Evolutionary conservation across 2,888 invertebrate genomes (phyloP), one percentile per base, ranked within the genome.

Genomic region (Sisyra nigra): DNA sequence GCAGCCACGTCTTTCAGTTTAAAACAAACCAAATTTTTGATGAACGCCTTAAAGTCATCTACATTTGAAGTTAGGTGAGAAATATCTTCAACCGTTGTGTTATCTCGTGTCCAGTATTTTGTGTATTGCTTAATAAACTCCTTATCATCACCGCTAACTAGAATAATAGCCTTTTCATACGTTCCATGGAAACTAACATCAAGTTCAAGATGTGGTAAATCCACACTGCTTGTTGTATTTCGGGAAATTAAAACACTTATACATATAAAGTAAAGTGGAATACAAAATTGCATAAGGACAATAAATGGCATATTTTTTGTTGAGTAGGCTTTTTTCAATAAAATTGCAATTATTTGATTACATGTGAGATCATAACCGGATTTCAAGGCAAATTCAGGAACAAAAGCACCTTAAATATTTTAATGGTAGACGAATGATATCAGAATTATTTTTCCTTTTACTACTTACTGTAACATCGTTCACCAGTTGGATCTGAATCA

Each of bases 251-350:
- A 55, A 14, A 84, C 68, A 0, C 79, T 71, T 32, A 79, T 57
- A 10, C 68, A 63, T 50, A 72, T 70, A 64, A 72, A 80, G 44
- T 77, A 47, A 1, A 81, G 61, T 0, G 88, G 85, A 41, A 86
- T 71, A 2, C 74, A 47, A 17, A 83, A 65, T 62, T 84, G 82
- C 43, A 82, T 63, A 1, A 72, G 15, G 17, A 74, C 63, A 4
- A 85, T 57, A 36, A 76, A 55, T 68, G 76, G 77, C 24, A 83
- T 80, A 4, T 87, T 69, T 11, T 66, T 55, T 44, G 78, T 58
- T 6, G 60, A 59, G 17, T 61, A 49, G 7, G 49, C 35, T 48
- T 58, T 59, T 47, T 64, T 65, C 52, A 62, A 51, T 3, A 62
- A 45, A 63, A 65, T 63, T 6, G 64, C 63, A 13, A 49, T 11